A percentile compares a stretch with the other conserved stretches of the same genome.
Conservation (phyloP, 2,888 invertebrate genomes). For the Hydraecia micacea region DNA sequence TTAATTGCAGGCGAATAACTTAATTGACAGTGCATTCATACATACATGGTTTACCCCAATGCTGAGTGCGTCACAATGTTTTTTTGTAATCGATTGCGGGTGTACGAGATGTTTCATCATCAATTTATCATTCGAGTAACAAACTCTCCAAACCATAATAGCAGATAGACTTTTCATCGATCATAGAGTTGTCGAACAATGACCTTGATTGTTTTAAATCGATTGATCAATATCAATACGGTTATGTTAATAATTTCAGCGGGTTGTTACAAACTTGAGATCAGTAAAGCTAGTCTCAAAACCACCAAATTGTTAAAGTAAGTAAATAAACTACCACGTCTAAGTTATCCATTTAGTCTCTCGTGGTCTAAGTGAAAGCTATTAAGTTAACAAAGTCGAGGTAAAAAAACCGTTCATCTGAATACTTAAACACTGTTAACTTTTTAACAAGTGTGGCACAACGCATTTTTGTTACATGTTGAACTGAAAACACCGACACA, state of each 20-base stretch:
- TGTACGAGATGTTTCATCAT: neutral
- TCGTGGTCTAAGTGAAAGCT: slow-evolving; percentile 15
- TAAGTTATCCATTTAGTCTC: neutral
- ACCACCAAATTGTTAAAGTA: neutral
- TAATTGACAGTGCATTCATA: neutral
- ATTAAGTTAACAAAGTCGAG: neutral
- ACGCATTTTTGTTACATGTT: slow-evolving; percentile 9
- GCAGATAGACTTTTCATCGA: neutral
- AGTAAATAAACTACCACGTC: neutral
- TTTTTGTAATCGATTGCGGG: neutral
- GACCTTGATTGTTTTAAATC: neutral
- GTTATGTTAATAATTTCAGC: neutral
- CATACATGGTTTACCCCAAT: neutral
- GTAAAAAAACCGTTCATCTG: neutral
- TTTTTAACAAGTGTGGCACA: slow-evolving; percentile 13
- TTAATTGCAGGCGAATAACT: neutral
- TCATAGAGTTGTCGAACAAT: neutral
- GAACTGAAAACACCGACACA: slow-evolving; percentile 3
- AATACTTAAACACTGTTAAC: slow-evolving; percentile 24
- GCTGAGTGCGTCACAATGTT: neutral
- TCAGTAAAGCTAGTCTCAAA: neutral
- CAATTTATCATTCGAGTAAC: neutral
- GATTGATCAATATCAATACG: neutral
- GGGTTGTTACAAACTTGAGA: neutral
- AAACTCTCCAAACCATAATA: neutral